Evolutionary conservation across 2,113 vertebrate genomes (phyloP), one percentile per base, ranked within the genome.

Genomic region (Lepidothrix coronata): DNA sequence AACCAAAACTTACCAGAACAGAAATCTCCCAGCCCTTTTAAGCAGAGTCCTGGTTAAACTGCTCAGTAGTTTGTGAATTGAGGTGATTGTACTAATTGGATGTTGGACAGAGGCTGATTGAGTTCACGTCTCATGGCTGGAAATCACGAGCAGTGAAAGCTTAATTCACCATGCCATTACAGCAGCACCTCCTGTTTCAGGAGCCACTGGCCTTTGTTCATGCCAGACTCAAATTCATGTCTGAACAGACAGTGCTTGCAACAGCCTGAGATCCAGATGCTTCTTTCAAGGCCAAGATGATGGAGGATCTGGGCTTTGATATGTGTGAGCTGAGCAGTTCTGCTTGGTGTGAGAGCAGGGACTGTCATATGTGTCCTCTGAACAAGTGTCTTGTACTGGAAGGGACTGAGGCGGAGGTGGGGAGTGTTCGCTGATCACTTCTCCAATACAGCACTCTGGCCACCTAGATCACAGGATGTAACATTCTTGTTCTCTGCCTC

Each of bases 341-440:
- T 43, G 22, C 44, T 24, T 24, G 71, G 25, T 27, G 7, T 19
- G 8, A 14, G 39, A 57, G 58, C 58, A 48, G 67, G 11, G 43
- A 11, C 41, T 25, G 37, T 2, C 71, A 15, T 0, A 0, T 1
- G 2, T 20, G 35, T 33, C 43, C 68, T 37, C 61, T 63, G 83
- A 51, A 12, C 2, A 1, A 44, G 44, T 8, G 31, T 49, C 44
- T 88, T 6, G 0, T 8, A 1, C 59, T n/a, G 68, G 25, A 24
- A 21, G 11, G 70, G 55, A 15, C 27, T 7, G 11, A 55, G 62
- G 14, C 46, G 33, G 33, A 44, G 33, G 18, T 18, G 23, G 31
- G 17, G 30, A 39, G 12, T 7, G 25, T 22, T 46, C 19, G 44
- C 61, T 27, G 20, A 5, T 39, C 63, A 2, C 12, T 31, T 25